A percentile compares a stretch with the other conserved stretches of the same genome.
Evolutionary conservation across 2,797 vertebrate species (phyloP).

Genomic region (Luscinia megarhynchos): DNA sequence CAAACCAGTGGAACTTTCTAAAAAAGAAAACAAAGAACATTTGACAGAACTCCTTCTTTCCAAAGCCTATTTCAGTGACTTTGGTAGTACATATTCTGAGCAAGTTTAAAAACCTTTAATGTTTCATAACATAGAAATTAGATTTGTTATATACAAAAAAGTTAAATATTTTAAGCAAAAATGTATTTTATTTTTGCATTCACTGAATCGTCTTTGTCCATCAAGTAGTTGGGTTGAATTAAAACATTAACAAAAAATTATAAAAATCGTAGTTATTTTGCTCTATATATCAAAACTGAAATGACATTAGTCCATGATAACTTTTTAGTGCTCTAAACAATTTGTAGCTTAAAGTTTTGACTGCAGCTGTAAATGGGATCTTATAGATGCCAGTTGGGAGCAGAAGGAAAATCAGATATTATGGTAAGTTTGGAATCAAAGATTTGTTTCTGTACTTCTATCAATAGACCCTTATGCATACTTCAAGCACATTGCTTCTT

Average conservation of each 20-base stretch:
- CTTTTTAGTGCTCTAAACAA: neutral
- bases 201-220: neutral
- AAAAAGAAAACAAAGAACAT: neutral
- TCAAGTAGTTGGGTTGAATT: neutral
- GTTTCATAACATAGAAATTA: neutral
- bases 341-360: neutral
- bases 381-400: fast-evolving
- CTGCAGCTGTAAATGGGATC: neutral
- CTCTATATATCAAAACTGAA: neutral
- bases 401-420: neutral
- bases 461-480: neutral
- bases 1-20: neutral
- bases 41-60: neutral
- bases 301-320: neutral
- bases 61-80: neutral
- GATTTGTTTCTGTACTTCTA: neutral
- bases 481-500: neutral
- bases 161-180: neutral
- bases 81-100: neutral
- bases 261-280: neutral
- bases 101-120: neutral
- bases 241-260: neutral
- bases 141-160: neutral
- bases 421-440: neutral
- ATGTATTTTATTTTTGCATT: neutral